A percentile compares a stretch with the other conserved stretches of the same genome.
These are phyloP conservation scores for Tychaedon coryphoeus DNA, from an alignment of 2,113 vertebrate genomes.

Conservation along the genomic window DNA sequence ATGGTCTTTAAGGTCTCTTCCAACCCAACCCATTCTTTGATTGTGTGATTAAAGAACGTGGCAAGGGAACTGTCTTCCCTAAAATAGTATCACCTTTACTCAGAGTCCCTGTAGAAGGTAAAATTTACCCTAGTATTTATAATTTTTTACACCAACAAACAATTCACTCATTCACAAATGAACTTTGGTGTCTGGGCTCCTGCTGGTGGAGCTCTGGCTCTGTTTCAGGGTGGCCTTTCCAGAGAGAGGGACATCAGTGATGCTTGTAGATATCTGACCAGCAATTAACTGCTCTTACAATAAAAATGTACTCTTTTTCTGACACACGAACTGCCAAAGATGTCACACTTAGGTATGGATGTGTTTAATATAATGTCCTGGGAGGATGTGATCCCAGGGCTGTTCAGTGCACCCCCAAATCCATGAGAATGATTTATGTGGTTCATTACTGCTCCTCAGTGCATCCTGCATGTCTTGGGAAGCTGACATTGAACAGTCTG, in stretches of 20 bases:
- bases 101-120: neutral
- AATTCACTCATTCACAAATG: neutral
- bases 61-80: neutral
- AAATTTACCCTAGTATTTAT: neutral
- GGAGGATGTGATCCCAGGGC: neutral
- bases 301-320: neutral
- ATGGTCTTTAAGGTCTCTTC: neutral
- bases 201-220: neutral
- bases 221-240: neutral
- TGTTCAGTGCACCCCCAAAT: neutral
- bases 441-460: neutral
- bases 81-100: fast-evolving
- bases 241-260: neutral
- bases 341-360: neutral
- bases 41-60: neutral
- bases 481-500: neutral
- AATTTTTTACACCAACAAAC: neutral
- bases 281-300: neutral
- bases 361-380: neutral
- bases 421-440: fast-evolving
- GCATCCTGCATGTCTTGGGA: neutral
- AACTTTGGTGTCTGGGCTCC: neutral
- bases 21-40: neutral
- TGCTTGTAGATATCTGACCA: neutral
- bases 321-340: neutral